Percentiles rank a stretch among this genome's conserved stretches.
Conservation (phyloP, 2,113 vertebrate genomes). For the Cryptoleucopteryx plumbea region DNA sequence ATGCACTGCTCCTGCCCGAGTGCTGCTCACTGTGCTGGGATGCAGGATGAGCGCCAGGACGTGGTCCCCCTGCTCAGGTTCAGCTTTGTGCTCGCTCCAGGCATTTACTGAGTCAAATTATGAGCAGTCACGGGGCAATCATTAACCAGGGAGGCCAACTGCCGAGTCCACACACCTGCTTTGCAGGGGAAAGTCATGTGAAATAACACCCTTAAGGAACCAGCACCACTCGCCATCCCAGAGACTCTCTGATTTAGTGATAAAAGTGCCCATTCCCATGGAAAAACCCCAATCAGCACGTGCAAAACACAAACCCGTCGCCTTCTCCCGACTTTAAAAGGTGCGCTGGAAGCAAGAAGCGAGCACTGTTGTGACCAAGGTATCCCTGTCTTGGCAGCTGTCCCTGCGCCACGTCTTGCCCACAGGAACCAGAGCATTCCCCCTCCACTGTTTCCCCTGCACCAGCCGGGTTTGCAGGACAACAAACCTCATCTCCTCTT, state of each 20-base stretch:
- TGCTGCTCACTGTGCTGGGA: accelerated
- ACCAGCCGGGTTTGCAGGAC: background rate
- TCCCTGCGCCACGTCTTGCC: background rate
- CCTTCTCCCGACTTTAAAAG: background rate
- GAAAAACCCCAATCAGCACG: accelerated
- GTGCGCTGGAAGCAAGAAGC: background rate
- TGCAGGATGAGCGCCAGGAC: background rate
- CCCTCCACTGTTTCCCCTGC: accelerated
- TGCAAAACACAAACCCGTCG: background rate
- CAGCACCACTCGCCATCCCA: accelerated
- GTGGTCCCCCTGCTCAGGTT: accelerated
- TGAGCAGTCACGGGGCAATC: background rate
- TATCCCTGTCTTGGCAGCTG: accelerated
- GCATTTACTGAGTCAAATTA: background rate
- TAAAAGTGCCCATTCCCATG: background rate
- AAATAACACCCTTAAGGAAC: background rate
- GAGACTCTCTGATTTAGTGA: background rate
- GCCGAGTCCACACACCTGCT: accelerated
- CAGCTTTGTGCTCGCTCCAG: background rate
- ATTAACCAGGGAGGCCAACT: background rate
- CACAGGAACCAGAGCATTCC: accelerated
- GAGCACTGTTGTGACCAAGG: accelerated
- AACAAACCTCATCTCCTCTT: background rate
- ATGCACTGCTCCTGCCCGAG: accelerated
- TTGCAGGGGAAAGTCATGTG: background rate